phyloP scores from a whole-genome alignment of 1,140 invertebrate genomes.

The Penaeus vannamei region DNA sequence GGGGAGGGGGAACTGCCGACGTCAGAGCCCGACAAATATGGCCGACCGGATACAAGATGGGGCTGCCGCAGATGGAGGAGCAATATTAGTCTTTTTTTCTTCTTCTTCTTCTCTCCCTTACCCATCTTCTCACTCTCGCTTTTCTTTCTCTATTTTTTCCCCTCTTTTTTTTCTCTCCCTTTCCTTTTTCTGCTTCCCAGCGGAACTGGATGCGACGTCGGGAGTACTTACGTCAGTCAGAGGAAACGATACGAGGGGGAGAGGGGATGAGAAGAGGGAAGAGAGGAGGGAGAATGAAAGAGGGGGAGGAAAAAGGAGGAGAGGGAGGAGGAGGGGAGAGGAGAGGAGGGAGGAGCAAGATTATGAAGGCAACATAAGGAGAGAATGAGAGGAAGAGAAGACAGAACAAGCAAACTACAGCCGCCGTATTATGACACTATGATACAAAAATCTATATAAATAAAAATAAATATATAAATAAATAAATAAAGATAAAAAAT shows the following conservation, averaged over 20 bases:
- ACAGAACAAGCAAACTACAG: too few species aligned
- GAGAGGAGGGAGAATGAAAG: conserved; percentile 11
- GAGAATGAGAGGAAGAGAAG: conserved; percentile 7
- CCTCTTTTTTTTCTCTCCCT: neutral
- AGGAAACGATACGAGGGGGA: too few species aligned
- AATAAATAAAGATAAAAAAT: too few species aligned
- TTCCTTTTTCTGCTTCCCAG: too few species aligned
- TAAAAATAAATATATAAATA: neutral
- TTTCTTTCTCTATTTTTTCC: neutral
- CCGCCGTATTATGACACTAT: neutral
- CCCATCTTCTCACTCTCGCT: neutral
- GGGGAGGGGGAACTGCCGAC: neutral
- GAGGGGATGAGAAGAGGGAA: neutral
- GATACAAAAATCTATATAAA: neutral
- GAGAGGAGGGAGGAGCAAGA: neutral
- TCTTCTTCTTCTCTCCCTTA: neutral
- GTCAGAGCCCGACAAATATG: conserved; percentile 45
- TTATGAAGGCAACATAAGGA: neutral
- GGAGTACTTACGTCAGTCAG: too few species aligned
- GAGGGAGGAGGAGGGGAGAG: conserved; percentile 16
- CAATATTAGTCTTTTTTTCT: conserved; percentile 9
- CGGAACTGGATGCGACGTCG: too few species aligned
- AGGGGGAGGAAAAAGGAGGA: neutral
- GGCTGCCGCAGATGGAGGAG: neutral
- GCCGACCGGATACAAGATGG: conserved; percentile 40